Percentiles rank a stretch among this genome's conserved stretches.
These are phyloP conservation scores for Frieseomelitta varia DNA, from an alignment of 1,140 invertebrate species.

Conservation along the genomic window DNA sequence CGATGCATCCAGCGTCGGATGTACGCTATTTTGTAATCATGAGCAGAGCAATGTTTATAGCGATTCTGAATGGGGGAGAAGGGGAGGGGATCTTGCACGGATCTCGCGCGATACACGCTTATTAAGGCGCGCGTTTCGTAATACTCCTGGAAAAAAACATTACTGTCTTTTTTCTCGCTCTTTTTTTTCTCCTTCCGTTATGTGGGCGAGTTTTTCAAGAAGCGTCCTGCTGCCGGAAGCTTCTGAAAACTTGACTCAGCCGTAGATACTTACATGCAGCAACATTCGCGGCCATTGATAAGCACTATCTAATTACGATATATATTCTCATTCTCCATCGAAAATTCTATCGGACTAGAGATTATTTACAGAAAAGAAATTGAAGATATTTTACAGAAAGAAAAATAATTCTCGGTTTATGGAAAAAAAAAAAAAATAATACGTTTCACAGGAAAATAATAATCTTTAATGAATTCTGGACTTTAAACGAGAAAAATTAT, in stretches of 20 bases:
- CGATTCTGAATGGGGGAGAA: constrained; percentile 64
- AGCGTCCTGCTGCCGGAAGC: constrained; percentile 1
- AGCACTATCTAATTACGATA: neutral
- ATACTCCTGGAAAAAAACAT: constrained; percentile 68
- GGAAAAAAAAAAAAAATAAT: no score
- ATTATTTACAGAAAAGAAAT: neutral
- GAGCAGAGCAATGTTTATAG: constrained; percentile 79
- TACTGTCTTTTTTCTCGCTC: constrained; percentile 37
- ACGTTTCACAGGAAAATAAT: neutral
- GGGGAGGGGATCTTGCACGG: constrained; percentile 68
- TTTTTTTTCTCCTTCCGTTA: constrained; percentile 38
- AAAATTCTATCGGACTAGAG: neutral
- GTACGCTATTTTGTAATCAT: constrained; percentile 81
- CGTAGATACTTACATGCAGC: neutral
- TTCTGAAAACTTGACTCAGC: neutral
- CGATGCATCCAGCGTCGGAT: constrained; percentile 77
- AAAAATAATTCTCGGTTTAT: neutral
- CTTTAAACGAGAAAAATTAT: neutral
- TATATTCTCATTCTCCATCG: neutral
- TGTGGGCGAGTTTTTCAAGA: constrained; percentile 26
- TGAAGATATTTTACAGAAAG: neutral
- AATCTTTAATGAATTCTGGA: neutral
- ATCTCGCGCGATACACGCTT: constrained; percentile 76
- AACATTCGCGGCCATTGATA: neutral
- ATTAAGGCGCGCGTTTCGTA: constrained; percentile 76